These are phyloP conservation scores for Eumerus sabulonum DNA, from an alignment of 2,888 invertebrate genomes.

Conservation along the genomic window DNA sequence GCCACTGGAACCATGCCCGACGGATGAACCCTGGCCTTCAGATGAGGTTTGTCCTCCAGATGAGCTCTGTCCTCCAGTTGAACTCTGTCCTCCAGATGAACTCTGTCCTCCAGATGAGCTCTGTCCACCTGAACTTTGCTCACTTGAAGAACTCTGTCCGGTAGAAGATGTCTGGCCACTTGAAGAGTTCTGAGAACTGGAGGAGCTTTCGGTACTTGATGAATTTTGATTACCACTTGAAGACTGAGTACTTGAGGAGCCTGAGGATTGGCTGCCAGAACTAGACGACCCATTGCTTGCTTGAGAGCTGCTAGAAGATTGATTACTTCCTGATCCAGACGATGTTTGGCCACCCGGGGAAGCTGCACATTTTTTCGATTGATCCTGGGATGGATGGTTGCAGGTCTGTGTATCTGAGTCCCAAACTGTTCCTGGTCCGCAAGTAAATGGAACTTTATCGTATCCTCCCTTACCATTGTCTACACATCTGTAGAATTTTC, in stretches of 20 bases:
- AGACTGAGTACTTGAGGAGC: conserved; percentile 42
- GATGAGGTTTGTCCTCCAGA: conserved; percentile 12
- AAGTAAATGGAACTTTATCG: conserved; percentile 80
- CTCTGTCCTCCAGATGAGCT: conserved; percentile 35
- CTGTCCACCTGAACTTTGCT: conserved; percentile 49
- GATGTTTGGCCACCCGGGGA: conserved; percentile 52
- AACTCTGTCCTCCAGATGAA: conserved; percentile 34
- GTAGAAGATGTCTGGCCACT: conserved; percentile 43
- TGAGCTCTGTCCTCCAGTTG: conserved; percentile 38
- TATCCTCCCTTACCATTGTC: conserved; percentile 78
- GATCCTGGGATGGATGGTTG: conserved; percentile 74
- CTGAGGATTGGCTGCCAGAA: conserved; percentile 38
- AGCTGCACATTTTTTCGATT: conserved; percentile 42
- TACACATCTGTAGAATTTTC: conserved; percentile 82
- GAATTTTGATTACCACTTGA: conserved; percentile 55
- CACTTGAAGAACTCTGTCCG: conserved; percentile 25
- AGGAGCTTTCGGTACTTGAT: conserved; percentile 53
- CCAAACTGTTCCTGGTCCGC: conserved; percentile 82
- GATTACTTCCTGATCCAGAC: conserved; percentile 17
- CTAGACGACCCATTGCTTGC: conserved; percentile 14
- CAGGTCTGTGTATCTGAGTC: conserved; percentile 81
- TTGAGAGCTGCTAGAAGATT: conserved; percentile 46
- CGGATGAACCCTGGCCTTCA: conserved; percentile 6
- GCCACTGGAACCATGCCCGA: conserved; percentile 15
- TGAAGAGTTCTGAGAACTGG: conserved; percentile 42